Conservation (phyloP, 1,140 invertebrate species). For the Orussus abietinus region DNA sequence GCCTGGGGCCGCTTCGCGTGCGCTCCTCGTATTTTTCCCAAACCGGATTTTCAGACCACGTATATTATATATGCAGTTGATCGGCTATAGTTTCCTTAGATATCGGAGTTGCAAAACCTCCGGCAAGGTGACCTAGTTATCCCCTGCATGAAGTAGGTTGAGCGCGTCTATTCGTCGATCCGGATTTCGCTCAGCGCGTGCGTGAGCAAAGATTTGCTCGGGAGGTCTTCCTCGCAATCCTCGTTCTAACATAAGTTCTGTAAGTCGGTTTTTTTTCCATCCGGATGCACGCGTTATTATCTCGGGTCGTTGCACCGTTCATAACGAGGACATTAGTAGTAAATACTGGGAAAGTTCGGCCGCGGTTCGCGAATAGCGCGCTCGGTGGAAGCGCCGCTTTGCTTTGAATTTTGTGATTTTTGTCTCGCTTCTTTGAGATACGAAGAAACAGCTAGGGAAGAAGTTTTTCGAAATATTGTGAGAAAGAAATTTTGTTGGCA, state of each 20-base stretch:
- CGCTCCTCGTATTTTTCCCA: constrained; percentile 28
- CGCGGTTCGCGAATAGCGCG: too few species aligned
- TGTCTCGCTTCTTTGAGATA: too few species aligned
- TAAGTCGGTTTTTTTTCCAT: constrained; percentile 11
- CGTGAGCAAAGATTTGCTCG: too few species aligned
- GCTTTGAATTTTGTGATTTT: too few species aligned
- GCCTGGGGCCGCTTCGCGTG: constrained; percentile 3
- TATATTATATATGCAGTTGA: constrained; percentile 2
- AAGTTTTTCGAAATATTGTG: too few species aligned
- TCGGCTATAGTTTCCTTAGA: constrained; percentile 13
- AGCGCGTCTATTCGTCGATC: background rate
- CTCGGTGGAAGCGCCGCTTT: too few species aligned
- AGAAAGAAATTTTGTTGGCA: too few species aligned
- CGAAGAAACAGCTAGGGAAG: too few species aligned
- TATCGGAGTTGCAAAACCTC: constrained; percentile 26
- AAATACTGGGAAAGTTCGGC: too few species aligned
- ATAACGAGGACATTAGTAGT: background rate
- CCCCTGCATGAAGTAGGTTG: constrained; percentile 23
- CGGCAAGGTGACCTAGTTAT: constrained; percentile 39
- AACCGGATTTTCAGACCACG: constrained; percentile 34
- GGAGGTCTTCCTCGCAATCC: constrained; percentile 16
- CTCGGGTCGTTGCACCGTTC: too few species aligned
- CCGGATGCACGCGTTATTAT: constrained; percentile 10
- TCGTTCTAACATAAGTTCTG: too few species aligned
- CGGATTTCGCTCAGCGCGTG: too few species aligned